Conservation (phyloP, 2,888 invertebrate species). For the Volucella inanis region DNA sequence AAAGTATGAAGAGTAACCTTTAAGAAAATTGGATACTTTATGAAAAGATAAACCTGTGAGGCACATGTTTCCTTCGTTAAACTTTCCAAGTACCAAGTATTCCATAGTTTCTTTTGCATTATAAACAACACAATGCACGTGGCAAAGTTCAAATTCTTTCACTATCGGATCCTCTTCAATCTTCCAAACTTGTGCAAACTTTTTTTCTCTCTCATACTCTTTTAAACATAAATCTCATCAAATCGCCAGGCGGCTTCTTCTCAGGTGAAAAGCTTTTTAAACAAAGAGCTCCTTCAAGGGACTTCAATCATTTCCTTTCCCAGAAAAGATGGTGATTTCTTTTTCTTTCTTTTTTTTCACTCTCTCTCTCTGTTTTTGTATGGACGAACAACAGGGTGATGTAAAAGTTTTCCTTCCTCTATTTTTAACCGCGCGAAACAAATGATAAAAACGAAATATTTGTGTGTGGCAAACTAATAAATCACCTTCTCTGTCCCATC, state of each 20-base stretch:
- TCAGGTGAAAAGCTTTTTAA: not conserved
- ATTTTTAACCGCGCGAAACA: constrained; percentile 9
- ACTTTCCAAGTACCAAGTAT: too few relatives aligned
- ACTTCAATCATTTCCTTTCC: constrained; percentile 46
- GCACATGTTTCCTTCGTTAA: too few relatives aligned
- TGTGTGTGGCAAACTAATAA: constrained; percentile 72
- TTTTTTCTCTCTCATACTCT: not conserved
- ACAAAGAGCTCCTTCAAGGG: constrained; percentile 20
- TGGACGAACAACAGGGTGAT: constrained; percentile 42
- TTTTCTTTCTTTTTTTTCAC: not conserved
- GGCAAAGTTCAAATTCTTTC: too few relatives aligned
- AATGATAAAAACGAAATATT: constrained; percentile 44
- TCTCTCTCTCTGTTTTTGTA: too few relatives aligned
- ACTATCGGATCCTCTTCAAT: too few relatives aligned
- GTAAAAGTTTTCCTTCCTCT: constrained; percentile 42
- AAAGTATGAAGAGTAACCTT: too few relatives aligned
- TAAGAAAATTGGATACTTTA: too few relatives aligned
- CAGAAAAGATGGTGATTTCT: constrained; percentile 37
- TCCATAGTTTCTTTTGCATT: too few relatives aligned
- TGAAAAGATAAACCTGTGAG: too few relatives aligned
- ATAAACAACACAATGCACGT: too few relatives aligned
- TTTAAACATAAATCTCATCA: constrained; percentile 25
- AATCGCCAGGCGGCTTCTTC: not conserved
- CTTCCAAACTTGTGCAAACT: not conserved
- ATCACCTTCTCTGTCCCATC: constrained; percentile 58